These are phyloP conservation scores for Drosophila infuscata DNA, from an alignment of 2,888 invertebrate genomes.

Conservation along the genomic window DNA sequence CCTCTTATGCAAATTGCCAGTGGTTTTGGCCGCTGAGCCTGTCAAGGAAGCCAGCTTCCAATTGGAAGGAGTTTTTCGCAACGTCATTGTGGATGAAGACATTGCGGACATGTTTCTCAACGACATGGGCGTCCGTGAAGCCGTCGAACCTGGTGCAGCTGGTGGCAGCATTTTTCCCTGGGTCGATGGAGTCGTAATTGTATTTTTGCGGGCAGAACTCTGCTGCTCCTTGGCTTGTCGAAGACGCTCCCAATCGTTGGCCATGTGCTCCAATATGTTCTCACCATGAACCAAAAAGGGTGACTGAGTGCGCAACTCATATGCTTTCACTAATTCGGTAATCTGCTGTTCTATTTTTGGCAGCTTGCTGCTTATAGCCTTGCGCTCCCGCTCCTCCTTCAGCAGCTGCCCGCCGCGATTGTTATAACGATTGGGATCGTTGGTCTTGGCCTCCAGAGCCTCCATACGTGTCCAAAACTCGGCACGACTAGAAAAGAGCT, in stretches of 20 bases:
- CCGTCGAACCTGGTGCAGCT: slow-evolving; percentile 25
- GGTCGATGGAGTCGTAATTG: slow-evolving; percentile 26
- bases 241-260: slow-evolving; percentile 87
- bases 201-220: slow-evolving; percentile 85
- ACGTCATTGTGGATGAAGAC: slow-evolving; percentile 62
- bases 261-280: slow-evolving; percentile 87
- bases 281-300: slow-evolving; percentile 88
- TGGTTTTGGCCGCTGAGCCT: slow-evolving; percentile 45
- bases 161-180: slow-evolving; percentile 56
- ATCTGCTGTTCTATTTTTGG: slow-evolving; percentile 91
- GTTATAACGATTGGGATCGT: slow-evolving; percentile 93
- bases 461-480: slow-evolving; percentile 91
- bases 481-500: slow-evolving; percentile 89
- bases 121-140: slow-evolving; percentile 76
- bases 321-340: slow-evolving; percentile 86
- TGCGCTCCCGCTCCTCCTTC: slow-evolving; percentile 94
- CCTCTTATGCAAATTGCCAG: slow-evolving; percentile 72
- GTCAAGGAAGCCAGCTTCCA: slow-evolving; percentile 45
- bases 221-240: slow-evolving; percentile 77
- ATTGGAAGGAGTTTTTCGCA: slow-evolving; percentile 76
- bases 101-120: slow-evolving; percentile 64
- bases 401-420: slow-evolving; percentile 95
- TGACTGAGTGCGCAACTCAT: slow-evolving; percentile 86
- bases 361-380: slow-evolving; percentile 89
- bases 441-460: slow-evolving; percentile 90